Evolutionary conservation across 2,113 vertebrate species (phyloP).

Genomic region (Gnathonemus echidnorhynchus): DNA sequence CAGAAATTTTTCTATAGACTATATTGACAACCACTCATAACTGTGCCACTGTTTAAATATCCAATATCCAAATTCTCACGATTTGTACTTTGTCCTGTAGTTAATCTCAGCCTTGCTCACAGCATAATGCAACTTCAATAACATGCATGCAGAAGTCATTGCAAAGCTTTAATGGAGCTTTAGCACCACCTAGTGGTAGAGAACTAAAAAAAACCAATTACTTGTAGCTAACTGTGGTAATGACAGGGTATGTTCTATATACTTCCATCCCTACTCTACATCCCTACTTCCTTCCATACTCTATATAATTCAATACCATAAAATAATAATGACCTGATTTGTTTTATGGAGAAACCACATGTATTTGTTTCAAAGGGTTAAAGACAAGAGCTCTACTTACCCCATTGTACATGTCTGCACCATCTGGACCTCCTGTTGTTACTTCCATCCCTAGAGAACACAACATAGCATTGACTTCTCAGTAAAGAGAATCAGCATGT

Average conservation of each 20-base stretch:
- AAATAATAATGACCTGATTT: background rate
- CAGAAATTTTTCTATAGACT: background rate
- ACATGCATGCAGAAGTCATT: background rate
- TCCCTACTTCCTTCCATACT: too few species aligned
- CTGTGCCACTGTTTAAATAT: background rate
- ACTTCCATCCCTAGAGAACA: background rate
- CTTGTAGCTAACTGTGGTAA: background rate
- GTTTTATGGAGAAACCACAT: background rate
- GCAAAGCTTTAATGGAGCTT: background rate
- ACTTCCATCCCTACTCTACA: background rate
- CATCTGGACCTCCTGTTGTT: background rate
- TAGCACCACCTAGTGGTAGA: constrained; percentile 6
- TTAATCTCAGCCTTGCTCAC: background rate
- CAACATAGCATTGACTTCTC: background rate
- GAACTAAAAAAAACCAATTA: background rate
- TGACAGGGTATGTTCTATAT: background rate
- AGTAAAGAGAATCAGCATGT: background rate
- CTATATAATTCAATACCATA: background rate
- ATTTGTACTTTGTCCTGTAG: background rate
- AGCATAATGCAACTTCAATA: background rate
- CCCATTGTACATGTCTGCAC: background rate
- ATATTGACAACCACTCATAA: background rate
- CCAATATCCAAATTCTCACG: background rate
- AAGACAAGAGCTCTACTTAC: background rate
- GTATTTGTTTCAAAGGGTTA: background rate